Base-by-base conservation (phyloP, 2,797 vertebrate genomes). In the Bucorvus abyssinicus region DNA sequence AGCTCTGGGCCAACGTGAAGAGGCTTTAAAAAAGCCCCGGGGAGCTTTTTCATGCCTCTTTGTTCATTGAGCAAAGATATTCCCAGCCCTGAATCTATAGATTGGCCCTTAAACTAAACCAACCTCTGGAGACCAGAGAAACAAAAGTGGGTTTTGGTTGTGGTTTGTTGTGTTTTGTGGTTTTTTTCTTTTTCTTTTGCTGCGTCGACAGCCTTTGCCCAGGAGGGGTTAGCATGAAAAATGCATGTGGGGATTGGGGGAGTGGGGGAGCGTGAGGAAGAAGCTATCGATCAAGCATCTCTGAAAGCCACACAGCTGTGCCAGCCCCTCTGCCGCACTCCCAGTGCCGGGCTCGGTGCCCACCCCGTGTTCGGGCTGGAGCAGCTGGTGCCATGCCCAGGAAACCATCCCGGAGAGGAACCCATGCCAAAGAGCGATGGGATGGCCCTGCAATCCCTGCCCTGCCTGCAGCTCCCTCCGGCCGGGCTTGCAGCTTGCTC, bases 241-340 rank as follows among this genome's bases (percentile, higher is more conserved):
- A 98, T 98, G 96, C 94, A 98, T 93, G 76, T 92, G 95, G 94
- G 95, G 88, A 97, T 84, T 96, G 91, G 24, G 93, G 96, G 95
- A 94, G 92, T 52, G 94, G 96, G 95, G 93, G 93, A 87, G 94
- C 1, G 94, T 80, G 87, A 93, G 81, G 94, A 96, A 67, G 92
- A 76, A 97, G 94, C 98, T 96, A 98, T 98, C 97, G 96, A 98
- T 98, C 98, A 98, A 97, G 82, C 30, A 79, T 94, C 93, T 97
- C 97, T 96, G 95, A 97, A 97, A 98, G 97, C 97, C 97, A 97
- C 97, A 95, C 98, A 98, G 97, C 98, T 98, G 97, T 98, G 97
- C 97, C 95, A 80, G 85, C 38, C 81, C 56, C 6, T 26, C 93
- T 65, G 73, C 92, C 87, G 68, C 1, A 4, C 47, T 80, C 19